Evolutionary conservation across 2,113 vertebrate genomes (phyloP).

Genomic region (Forbesichthys papilliferus): DNA sequence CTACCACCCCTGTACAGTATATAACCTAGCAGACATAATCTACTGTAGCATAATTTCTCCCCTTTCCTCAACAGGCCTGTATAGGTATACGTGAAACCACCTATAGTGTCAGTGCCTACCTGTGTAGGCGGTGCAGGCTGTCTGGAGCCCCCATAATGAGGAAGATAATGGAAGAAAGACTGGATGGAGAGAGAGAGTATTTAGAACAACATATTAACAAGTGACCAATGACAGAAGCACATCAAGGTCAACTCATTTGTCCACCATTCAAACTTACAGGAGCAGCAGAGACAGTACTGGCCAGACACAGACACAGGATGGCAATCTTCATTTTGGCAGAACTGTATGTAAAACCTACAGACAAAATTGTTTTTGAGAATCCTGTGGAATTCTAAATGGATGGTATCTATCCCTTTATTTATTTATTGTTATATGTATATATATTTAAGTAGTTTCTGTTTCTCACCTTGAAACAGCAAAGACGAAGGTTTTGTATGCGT

Average conservation of each 20-base stretch:
- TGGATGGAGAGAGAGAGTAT: slow-evolving; percentile 35
- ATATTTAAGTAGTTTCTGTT: slow-evolving; percentile 16
- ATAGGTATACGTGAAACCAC: background rate
- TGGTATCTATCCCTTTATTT: background rate
- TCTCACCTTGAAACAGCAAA: slow-evolving; percentile 39
- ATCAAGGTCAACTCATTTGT: background rate
- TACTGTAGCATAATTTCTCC: background rate
- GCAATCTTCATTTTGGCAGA: slow-evolving; percentile 61
- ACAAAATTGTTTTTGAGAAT: slow-evolving; percentile 3
- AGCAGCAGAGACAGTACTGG: slow-evolving; percentile 59
- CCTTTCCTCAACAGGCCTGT: background rate
- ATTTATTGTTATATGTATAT: no score
- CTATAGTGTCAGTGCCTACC: slow-evolving; percentile 49
- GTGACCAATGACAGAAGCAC: background rate
- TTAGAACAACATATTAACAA: background rate
- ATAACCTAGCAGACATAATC: no score
- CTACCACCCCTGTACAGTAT: no score
- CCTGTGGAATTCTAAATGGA: background rate
- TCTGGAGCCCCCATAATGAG: slow-evolving; percentile 60
- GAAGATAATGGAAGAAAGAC: slow-evolving; percentile 66
- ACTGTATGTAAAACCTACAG: slow-evolving; percentile 18
- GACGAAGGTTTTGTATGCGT: slow-evolving; percentile 20
- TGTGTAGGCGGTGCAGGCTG: slow-evolving; percentile 50
- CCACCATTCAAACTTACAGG: slow-evolving; percentile 59
- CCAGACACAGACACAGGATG: slow-evolving; percentile 67